phyloP scores from a whole-genome alignment of 2,888 invertebrate genomes.

The Rutpela maculata region DNA sequence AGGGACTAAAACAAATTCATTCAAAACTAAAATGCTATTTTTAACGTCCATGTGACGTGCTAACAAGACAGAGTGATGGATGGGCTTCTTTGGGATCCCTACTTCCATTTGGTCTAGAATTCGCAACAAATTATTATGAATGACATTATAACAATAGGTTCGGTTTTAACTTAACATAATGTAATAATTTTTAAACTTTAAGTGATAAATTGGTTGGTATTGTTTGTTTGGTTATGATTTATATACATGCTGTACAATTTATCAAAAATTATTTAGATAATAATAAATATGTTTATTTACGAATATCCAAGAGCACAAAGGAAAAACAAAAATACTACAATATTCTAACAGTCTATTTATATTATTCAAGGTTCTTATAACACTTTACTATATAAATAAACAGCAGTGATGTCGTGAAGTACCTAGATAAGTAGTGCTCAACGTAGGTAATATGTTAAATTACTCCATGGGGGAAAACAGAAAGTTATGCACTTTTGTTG shows the following conservation, averaged over 20 bases:
- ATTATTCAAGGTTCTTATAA: too few relatives aligned
- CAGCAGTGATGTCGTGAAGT: too few relatives aligned
- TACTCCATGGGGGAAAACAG: too few relatives aligned
- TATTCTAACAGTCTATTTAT: too few relatives aligned
- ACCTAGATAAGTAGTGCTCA: too few relatives aligned
- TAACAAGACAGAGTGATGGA: slow-evolving; percentile 61
- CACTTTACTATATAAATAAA: too few relatives aligned
- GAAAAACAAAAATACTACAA: too few relatives aligned
- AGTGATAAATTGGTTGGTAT: slow-evolving; percentile 8
- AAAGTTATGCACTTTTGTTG: too few relatives aligned
- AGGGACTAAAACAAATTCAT: slow-evolving; percentile 52
- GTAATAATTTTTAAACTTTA: slow-evolving; percentile 10
- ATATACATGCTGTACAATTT: background rate
- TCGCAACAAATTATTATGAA: slow-evolving; percentile 46
- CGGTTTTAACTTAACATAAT: slow-evolving; percentile 14
- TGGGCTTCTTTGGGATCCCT: slow-evolving; percentile 49
- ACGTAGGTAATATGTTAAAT: too few relatives aligned
- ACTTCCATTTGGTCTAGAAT: slow-evolving; percentile 40
- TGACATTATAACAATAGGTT: slow-evolving; percentile 28
- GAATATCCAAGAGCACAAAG: too few relatives aligned
- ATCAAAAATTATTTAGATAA: background rate
- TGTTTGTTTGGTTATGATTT: slow-evolving; percentile 1
- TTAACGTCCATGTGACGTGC: slow-evolving; percentile 56
- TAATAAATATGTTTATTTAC: too few relatives aligned
- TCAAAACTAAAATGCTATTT: slow-evolving; percentile 57